Conservation (phyloP, 2,797 vertebrate genomes). For the Sebastes trivittatus region DNA sequence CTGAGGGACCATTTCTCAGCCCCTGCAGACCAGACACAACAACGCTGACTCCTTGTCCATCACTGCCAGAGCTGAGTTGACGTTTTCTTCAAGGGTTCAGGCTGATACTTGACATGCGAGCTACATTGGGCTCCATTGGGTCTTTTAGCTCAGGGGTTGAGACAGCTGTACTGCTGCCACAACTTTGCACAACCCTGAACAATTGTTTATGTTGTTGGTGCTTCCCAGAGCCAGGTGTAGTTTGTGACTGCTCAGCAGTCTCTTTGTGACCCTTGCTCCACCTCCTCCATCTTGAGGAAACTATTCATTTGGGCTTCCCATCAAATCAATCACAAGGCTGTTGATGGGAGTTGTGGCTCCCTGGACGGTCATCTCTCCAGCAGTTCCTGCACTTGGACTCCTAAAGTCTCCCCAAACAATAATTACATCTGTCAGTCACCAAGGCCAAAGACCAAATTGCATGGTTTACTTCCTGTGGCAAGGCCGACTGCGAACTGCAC, state of each 20-base stretch:
- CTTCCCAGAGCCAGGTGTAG: conserved; percentile 48
- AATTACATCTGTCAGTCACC: neutral
- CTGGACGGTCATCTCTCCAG: conserved; percentile 1
- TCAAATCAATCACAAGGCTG: conserved; percentile 29
- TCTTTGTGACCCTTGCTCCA: conserved; percentile 14
- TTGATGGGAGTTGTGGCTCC: conserved; percentile 12
- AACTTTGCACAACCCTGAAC: conserved; percentile 18
- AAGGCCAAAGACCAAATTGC: neutral
- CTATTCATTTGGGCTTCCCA: conserved; percentile 17
- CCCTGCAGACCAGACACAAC: conserved; percentile 68
- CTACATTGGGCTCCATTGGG: neutral
- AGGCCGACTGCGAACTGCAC: neutral
- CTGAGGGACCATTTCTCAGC: conserved; percentile 35
- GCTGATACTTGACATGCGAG: conserved; percentile 45
- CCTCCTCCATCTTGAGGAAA: neutral
- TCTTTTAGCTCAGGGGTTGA: conserved; percentile 8
- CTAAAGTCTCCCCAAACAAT: conserved; percentile 2
- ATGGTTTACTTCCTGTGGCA: neutral
- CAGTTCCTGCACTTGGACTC: neutral
- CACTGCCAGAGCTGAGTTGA: conserved; percentile 22
- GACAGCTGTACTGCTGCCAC: conserved; percentile 38
- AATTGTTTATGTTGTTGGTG: conserved; percentile 31
- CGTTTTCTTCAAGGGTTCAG: neutral
- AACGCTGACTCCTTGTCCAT: conserved; percentile 11
- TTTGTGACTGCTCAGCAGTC: conserved; percentile 57